Conservation (phyloP, 2,113 vertebrate species). For the Gadus chalcogrammus region DNA sequence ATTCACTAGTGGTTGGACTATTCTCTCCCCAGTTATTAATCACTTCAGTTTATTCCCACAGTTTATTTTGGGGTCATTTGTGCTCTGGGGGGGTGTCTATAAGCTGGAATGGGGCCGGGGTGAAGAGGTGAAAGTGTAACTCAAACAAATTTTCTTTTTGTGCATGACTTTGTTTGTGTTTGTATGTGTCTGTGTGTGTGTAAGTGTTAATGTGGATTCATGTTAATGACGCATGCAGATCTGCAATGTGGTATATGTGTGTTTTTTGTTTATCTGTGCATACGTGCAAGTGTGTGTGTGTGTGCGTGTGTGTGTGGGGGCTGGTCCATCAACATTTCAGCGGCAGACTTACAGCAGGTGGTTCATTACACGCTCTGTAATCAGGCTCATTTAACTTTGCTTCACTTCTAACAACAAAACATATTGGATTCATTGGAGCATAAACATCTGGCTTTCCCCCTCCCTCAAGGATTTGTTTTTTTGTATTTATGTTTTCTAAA, state of each 20-base stretch:
- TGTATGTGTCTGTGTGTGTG: constrained; percentile 13
- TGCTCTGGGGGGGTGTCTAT: background rate
- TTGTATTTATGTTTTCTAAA: constrained; percentile 30
- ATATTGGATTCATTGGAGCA: constrained; percentile 53
- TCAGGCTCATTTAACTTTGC: constrained; percentile 59
- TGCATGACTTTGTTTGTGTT: constrained; percentile 1
- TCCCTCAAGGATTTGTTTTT: constrained; percentile 4
- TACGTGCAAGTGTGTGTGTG: background rate
- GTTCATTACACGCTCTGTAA: constrained; percentile 61
- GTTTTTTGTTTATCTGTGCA: background rate
- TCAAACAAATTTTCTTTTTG: no score
- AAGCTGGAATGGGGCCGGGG: no score
- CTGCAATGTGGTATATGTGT: no score
- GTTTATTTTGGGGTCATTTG: constrained; percentile 22
- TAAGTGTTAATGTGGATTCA: background rate
- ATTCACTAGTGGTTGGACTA: constrained; percentile 9
- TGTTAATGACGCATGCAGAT: background rate
- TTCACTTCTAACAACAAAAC: constrained; percentile 57
- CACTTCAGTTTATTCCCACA: background rate
- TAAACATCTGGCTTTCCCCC: constrained; percentile 17
- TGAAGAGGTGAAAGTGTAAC: no score
- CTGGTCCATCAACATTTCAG: background rate
- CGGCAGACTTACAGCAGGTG: constrained; percentile 53
- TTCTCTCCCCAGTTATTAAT: constrained; percentile 19
- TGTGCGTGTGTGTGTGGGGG: background rate